These are phyloP conservation scores for Ptychochromis oligacanthus DNA, from an alignment of 2,113 vertebrate species.

Conservation along the genomic window DNA sequence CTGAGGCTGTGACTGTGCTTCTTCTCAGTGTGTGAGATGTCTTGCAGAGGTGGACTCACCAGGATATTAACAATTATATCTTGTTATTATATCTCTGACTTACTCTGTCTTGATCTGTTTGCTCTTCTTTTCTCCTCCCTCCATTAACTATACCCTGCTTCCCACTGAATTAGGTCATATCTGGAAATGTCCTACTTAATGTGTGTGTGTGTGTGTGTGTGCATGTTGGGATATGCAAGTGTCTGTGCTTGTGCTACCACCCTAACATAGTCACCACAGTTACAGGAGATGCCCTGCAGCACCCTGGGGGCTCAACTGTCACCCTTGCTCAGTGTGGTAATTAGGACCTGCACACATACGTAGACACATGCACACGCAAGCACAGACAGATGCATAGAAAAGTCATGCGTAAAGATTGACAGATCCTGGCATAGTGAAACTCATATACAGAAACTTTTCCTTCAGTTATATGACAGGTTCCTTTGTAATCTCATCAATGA, in stretches of 20 bases:
- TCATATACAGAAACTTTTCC: not conserved
- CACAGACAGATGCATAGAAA: not conserved
- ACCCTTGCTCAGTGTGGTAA: constrained; percentile 77
- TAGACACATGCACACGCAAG: constrained; percentile 28
- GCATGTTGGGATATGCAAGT: not conserved
- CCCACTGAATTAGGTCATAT: constrained; percentile 77
- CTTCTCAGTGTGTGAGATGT: constrained; percentile 6
- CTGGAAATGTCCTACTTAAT: constrained; percentile 75
- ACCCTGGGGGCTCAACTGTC: constrained; percentile 77
- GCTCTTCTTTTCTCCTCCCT: constrained; percentile 30
- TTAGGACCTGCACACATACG: constrained; percentile 70
- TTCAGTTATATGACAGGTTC: constrained; percentile 2
- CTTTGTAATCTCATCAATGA: constrained; percentile 2
- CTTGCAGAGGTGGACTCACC: constrained; percentile 20
- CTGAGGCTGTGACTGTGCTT: constrained; percentile 7
- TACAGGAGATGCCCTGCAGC: constrained; percentile 78
- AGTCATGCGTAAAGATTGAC: not conserved
- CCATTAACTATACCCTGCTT: constrained; percentile 50
- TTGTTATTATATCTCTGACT: constrained; percentile 25
- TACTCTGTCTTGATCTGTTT: constrained; percentile 21
- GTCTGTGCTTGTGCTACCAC: constrained; percentile 39
- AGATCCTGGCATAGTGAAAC: constrained; percentile 21
- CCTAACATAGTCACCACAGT: constrained; percentile 71
- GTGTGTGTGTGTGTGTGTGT: constrained; percentile 30
- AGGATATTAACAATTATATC: constrained; percentile 48